Conservation (phyloP, 2,888 invertebrate species). For the Cephus sareptanus region DNA sequence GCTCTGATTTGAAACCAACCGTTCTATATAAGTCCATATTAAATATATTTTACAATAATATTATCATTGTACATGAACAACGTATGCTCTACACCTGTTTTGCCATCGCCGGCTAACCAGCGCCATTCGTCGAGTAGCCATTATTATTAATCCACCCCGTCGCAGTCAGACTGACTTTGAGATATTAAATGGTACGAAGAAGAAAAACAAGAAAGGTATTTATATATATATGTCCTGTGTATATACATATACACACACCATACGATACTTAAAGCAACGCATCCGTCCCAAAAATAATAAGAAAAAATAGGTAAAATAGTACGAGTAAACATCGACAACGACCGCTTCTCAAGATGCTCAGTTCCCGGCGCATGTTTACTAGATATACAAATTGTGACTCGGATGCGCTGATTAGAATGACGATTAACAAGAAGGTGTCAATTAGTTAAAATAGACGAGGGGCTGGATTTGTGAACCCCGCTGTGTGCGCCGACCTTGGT, state of each 20-base stretch:
- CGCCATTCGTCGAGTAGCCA: conserved; percentile 25
- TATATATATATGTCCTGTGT: not conserved
- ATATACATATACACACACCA: not conserved
- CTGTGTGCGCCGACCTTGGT: conserved; percentile 57
- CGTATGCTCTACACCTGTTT: conserved; percentile 58
- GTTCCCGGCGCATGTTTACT: not conserved
- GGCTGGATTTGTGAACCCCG: conserved; percentile 56
- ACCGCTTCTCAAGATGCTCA: not conserved
- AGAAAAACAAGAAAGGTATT: not conserved
- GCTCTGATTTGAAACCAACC: conserved; percentile 56
- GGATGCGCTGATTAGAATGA: conserved; percentile 53
- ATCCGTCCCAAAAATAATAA: not conserved
- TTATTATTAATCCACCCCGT: conserved; percentile 2
- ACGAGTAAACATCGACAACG: conserved; percentile 1
- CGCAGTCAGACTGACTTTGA: not conserved
- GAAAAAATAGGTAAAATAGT: not conserved
- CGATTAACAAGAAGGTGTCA: conserved; percentile 58
- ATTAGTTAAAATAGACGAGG: conserved; percentile 61
- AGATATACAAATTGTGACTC: conserved; percentile 22
- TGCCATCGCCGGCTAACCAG: conserved; percentile 50
- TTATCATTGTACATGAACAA: conserved; percentile 65
- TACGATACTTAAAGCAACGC: not conserved
- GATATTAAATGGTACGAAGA: conserved; percentile 8
- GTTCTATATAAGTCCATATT: conserved; percentile 59
- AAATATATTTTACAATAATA: conserved; percentile 66